Evolutionary conservation across 92 coral and sea anemone genomes (phyloP).

Genomic region (Desmophyllum pertusum): DNA sequence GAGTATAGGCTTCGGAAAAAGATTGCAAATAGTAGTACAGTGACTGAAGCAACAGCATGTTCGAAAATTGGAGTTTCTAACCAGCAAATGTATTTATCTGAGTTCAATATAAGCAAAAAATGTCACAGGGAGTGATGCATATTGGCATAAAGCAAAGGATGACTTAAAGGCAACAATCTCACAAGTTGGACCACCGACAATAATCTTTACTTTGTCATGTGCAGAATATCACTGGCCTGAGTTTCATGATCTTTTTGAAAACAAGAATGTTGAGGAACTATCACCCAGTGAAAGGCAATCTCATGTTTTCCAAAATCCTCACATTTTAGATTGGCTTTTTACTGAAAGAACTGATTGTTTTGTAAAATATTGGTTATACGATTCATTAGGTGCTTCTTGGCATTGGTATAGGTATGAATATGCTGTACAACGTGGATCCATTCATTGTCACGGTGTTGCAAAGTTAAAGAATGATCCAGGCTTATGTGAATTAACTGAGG

Average conservation of each 20-base stretch:
- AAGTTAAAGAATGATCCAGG: constrained; percentile 74
- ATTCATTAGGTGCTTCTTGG: constrained; percentile 66
- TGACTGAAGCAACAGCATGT: constrained; percentile 2
- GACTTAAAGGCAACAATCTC: constrained; percentile 65
- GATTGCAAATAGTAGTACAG: too few relatives aligned
- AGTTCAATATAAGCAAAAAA: constrained; percentile 44
- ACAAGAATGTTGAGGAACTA: constrained; percentile 17
- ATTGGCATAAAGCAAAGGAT: constrained; percentile 73
- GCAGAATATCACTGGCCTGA: constrained; percentile 58
- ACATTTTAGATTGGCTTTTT: constrained; percentile 67
- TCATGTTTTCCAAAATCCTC: constrained; percentile 71
- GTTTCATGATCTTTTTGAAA: too few relatives aligned
- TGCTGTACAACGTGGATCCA: too few relatives aligned
- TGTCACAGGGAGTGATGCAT: constrained; percentile 65
- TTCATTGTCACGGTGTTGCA: constrained; percentile 75
- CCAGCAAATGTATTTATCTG: constrained; percentile 8
- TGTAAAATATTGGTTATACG: constrained; percentile 63
- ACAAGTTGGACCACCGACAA: constrained; percentile 68
- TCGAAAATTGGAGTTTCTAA: constrained; percentile 22
- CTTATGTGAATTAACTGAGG: constrained; percentile 58
- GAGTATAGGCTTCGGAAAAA: constrained; percentile 11
- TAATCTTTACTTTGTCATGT: constrained; percentile 55
- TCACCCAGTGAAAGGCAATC: constrained; percentile 42
- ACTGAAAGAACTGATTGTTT: constrained; percentile 73
- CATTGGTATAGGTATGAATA: too few relatives aligned